Evolutionary conservation across 2,888 invertebrate genomes (phyloP), one percentile per base, ranked within the genome.

Genomic region (Parasteatoda lunata): DNA sequence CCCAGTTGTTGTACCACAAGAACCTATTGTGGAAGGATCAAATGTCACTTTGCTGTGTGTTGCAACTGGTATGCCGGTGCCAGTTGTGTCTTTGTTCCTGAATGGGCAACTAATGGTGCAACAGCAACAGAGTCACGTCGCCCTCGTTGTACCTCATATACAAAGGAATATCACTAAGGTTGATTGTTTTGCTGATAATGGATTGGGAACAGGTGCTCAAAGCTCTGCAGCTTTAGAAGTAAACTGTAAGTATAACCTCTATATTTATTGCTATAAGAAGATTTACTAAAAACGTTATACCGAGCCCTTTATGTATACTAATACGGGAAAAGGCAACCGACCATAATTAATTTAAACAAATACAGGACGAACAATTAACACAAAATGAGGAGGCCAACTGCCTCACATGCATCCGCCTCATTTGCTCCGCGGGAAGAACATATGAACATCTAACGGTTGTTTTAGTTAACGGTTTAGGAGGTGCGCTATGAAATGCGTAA

Each of bases 111-210:
- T 96, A n/a, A 95, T 96, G n/a, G 93, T 95, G 0, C 96, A 96
- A 92, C 96, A 96, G 89, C 95, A 95, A 59, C 96, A 96, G 0
- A 93, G 96, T 0, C 96, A 96, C 95, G 96, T 96, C 68, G 96
- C 96, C 0, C 95, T 95, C n/a, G 95, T 86, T 7, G 54, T 90
- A 8, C 77, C 88, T 7, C 73, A 88, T 59, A 89, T 90, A 30
- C 85, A 96, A 88, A 95, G 96, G 91, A 96, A 96, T 91, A 95
- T 97, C 11, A 96, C 96, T 0, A 93, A 95, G 3, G 95, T 97
- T 89, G 95, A 96, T 0, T 97, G 97, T 92, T 96, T 96, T 92
- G 96, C 96, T 0, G 96, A 96, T 92, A 97, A 97, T 91, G 96
- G 96, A 2, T 96, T 96, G 91, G 96, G 96, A 0, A 95, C 96